Evolutionary conservation across 2,113 vertebrate species (phyloP).

Genomic region (Gavialis gangeticus): DNA sequence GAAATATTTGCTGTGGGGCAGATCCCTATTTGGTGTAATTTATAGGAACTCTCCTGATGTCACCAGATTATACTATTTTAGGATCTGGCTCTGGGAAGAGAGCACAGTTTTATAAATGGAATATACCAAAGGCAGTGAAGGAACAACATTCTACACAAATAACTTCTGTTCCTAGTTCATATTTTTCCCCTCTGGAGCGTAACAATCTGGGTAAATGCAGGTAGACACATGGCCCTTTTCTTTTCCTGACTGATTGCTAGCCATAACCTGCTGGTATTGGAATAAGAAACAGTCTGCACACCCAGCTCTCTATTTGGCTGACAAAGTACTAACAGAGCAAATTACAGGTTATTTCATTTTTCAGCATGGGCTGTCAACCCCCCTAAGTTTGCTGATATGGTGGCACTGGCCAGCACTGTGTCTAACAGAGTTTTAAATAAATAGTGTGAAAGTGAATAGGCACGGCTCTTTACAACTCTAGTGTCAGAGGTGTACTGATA

Average conservation of each 20-base stretch:
- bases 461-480: conserved; percentile 4
- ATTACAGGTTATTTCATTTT: conserved; percentile 63
- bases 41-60: background rate
- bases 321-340: conserved; percentile 67
- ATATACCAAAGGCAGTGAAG: background rate
- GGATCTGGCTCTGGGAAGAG: background rate
- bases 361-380: conserved; percentile 7
- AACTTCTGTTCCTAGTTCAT: background rate
- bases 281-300: conserved; percentile 62
- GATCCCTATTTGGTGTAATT: background rate
- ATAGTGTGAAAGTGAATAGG: conserved; percentile 20
- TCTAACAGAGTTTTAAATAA: conserved; percentile 33
- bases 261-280: conserved; percentile 64
- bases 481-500: conserved; percentile 38
- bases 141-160: background rate
- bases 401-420: background rate
- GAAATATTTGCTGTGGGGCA: background rate
- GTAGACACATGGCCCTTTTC: background rate
- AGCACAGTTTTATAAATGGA: background rate
- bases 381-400: conserved; percentile 42
- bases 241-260: conserved; percentile 37
- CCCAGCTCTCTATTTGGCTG: conserved; percentile 50
- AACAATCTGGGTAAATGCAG: background rate
- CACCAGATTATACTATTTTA: background rate
- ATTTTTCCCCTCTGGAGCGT: background rate